Conservation (phyloP, 2,888 invertebrate genomes). For the Microplitis manilae region DNA sequence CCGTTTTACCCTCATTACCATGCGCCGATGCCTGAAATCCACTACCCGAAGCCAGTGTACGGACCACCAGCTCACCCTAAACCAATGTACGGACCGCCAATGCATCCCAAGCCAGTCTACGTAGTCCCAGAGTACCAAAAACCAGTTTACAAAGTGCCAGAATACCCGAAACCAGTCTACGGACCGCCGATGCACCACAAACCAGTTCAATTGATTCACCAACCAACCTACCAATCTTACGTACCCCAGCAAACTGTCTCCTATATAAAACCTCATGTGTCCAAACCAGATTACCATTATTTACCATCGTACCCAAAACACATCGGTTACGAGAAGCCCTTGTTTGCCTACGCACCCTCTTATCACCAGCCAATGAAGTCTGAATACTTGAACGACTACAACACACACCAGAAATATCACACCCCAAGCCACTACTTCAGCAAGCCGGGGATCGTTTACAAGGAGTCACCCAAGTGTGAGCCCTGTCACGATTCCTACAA, state of each 20-base stretch:
- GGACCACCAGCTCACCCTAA: constrained; percentile 54
- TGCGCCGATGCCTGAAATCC: constrained; percentile 50
- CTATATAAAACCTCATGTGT: constrained; percentile 54
- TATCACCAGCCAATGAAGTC: constrained; percentile 54
- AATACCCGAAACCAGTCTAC: constrained; percentile 15
- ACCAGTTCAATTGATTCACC: constrained; percentile 54
- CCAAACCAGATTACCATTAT: constrained; percentile 38
- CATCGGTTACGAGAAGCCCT: constrained; percentile 56
- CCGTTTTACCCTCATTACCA: constrained; percentile 55
- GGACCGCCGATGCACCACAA: constrained; percentile 7
- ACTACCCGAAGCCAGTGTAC: constrained; percentile 53
- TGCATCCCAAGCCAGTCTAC: constrained; percentile 52
- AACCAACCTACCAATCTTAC: constrained; percentile 49
- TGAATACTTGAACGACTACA: neutral
- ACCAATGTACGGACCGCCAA: constrained; percentile 11
- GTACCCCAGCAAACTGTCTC: constrained; percentile 54
- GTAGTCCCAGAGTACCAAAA: constrained; percentile 38
- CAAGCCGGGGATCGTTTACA: constrained; percentile 48
- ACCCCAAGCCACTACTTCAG: neutral
- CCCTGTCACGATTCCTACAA: constrained; percentile 38
- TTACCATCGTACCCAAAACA: constrained; percentile 39
- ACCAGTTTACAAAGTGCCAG: neutral
- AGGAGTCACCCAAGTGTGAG: constrained; percentile 43
- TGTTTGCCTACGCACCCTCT: constrained; percentile 59
- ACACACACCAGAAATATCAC: constrained; percentile 45